A percentile compares a stretch with the other conserved stretches of the same genome.
Conservation (phyloP, 2,113 vertebrate species). For the Muscicapa adusta region DNA sequence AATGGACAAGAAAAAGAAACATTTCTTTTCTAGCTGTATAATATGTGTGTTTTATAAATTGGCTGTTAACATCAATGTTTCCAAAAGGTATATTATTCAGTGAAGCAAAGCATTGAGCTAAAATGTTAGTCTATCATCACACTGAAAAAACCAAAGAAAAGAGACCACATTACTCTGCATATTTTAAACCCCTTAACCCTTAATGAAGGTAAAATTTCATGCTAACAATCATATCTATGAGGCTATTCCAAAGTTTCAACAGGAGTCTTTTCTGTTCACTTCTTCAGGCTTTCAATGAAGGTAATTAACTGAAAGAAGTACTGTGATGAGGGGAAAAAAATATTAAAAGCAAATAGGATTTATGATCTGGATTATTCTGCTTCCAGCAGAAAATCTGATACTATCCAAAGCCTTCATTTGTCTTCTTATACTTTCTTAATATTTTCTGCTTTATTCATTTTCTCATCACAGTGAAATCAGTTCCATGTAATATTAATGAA, state of each 20-base stretch:
- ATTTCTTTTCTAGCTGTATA: constrained; percentile 62
- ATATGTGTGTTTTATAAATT: constrained; percentile 34
- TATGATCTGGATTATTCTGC: constrained; percentile 40
- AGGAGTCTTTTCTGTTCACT: background rate
- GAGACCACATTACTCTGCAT: background rate
- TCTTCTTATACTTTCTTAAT: constrained; percentile 26
- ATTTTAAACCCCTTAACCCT: background rate
- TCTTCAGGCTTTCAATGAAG: constrained; percentile 16
- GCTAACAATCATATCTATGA: constrained; percentile 23
- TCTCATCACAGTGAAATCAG: background rate
- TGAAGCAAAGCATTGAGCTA: constrained; percentile 8
- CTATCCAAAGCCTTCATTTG: constrained; percentile 35
- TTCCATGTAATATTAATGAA: background rate
- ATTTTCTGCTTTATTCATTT: constrained; percentile 41
- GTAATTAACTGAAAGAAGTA: constrained; percentile 31
- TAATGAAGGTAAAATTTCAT: constrained; percentile 40
- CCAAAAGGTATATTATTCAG: constrained; percentile 32
- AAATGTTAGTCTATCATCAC: constrained; percentile 23
- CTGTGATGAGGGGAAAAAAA: background rate
- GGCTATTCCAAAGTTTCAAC: background rate
- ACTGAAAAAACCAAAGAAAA: background rate
- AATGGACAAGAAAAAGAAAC: constrained; percentile 64
- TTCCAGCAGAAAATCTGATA: constrained; percentile 53
- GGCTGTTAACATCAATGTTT: constrained; percentile 47
- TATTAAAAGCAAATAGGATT: constrained; percentile 33